Evolutionary conservation across 2,888 invertebrate genomes (phyloP), one percentile per base, ranked within the genome.

Genomic region (Polyommatus iphigenia): DNA sequence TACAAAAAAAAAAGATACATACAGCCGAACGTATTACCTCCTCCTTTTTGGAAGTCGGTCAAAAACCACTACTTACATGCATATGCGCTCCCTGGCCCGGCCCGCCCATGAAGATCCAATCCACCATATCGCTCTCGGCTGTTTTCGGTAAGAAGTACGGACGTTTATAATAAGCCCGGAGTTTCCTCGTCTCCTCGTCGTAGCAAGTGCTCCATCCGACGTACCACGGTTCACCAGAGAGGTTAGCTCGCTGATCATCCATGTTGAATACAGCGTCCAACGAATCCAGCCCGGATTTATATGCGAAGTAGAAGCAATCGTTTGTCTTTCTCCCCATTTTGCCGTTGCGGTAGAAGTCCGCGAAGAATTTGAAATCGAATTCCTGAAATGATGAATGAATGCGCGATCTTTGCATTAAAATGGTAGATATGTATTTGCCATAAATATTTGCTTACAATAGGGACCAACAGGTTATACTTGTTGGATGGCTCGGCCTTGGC

Each of bases 51-150:
- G n/a, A n/a, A n/a, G n/a, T n/a, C n/a, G n/a, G n/a, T n/a, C n/a
- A n/a, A n/a, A n/a, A 24, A 36, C 6, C 6, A 36, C 36, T 15
- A 91, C 96, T 95, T 89, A 99, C 99, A 89, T 99, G 99, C 97
- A 99, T 97, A 84, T 98, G 98, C 0, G 99, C 99, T 0, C 99
- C 99, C 85, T 97, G 96, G 0, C 99, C 99, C 0, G 98, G 97
- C 50, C 97, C 98, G 0, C 99, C 99, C 97, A 99, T 99, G 88
- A 99, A 99, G 83, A 99, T 97, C 99, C 99, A 99, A 90, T 98
- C 99, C 0, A 98, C 96, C 80, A 97, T 97, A 85, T 98, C 97
- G 84, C 97, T 97, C 89, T 99, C 99, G 0, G 99, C 97, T 0
- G 96, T 96, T 57, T 90, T 90, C 0, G 99, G 99, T 77, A 99